Conservation (phyloP, 2,888 invertebrate species). For the Uloborus plumipes region DNA sequence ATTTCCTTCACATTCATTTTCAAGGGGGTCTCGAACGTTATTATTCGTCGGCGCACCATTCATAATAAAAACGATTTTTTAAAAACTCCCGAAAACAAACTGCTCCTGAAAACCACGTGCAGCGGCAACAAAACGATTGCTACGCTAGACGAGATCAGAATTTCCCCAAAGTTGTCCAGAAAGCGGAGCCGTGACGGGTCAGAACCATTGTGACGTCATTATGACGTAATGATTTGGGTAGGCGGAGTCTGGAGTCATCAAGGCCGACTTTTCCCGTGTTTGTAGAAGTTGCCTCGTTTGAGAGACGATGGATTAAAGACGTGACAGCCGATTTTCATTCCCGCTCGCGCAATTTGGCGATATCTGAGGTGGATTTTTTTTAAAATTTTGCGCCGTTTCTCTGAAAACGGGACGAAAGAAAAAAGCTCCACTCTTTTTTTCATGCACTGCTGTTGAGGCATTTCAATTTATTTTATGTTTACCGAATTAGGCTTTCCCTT, state of each 20-base stretch:
- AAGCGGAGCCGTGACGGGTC: slow-evolving; percentile 42
- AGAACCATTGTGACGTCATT: slow-evolving; percentile 45
- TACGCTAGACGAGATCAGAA: slow-evolving; percentile 10
- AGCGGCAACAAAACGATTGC: background rate
- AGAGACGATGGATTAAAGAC: background rate
- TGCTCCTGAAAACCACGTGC: slow-evolving; percentile 37
- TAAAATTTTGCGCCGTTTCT: too few relatives aligned
- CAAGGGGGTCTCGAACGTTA: slow-evolving; percentile 28
- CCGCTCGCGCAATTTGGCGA: slow-evolving; percentile 9
- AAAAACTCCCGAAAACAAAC: background rate
- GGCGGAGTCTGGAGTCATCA: slow-evolving; percentile 40
- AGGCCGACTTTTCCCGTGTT: slow-evolving; percentile 41
- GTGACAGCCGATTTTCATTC: background rate
- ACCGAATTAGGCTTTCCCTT: too few relatives aligned
- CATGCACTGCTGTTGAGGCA: too few relatives aligned
- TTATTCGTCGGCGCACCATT: slow-evolving; percentile 7
- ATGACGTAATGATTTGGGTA: slow-evolving; percentile 25
- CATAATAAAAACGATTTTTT: slow-evolving; percentile 4
- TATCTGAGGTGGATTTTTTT: background rate
- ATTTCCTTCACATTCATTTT: slow-evolving; percentile 6
- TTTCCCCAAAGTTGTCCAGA: slow-evolving; percentile 12
- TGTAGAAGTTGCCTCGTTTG: slow-evolving; percentile 33
- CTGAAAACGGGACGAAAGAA: too few relatives aligned
- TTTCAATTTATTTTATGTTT: too few relatives aligned
- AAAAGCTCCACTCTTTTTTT: too few relatives aligned